Percentiles rank a stretch among this genome's conserved stretches.
These are phyloP conservation scores for Craniophora ligustri DNA, from an alignment of 2,888 invertebrate genomes.

Conservation along the genomic window DNA sequence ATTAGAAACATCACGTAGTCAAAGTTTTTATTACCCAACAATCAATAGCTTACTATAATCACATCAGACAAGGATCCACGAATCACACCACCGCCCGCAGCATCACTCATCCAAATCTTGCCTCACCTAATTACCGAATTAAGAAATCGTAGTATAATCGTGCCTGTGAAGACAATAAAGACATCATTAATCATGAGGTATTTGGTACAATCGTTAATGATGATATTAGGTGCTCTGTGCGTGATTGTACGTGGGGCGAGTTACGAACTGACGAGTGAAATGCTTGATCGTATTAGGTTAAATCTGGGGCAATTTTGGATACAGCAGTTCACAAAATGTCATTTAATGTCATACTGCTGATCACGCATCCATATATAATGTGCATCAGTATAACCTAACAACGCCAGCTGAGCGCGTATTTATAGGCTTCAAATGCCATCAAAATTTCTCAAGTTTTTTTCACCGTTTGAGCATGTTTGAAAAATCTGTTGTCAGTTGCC, in stretches of 20 bases:
- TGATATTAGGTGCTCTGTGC: constrained; percentile 82
- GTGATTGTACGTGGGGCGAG: constrained; percentile 56
- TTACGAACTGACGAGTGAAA: constrained; percentile 34
- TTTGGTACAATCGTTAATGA: constrained; percentile 83
- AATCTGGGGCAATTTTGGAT: too few relatives aligned
- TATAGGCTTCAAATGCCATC: too few relatives aligned
- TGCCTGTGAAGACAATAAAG: constrained; percentile 84
- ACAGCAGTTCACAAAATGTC: too few relatives aligned
- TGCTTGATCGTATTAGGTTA: not conserved
- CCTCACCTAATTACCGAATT: constrained; percentile 85
- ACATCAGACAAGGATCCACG: constrained; percentile 23
- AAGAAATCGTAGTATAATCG: constrained; percentile 82
- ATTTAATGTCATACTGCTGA: too few relatives aligned
- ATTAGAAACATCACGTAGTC: constrained; percentile 16
- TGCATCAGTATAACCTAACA: too few relatives aligned
- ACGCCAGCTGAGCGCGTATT: too few relatives aligned
- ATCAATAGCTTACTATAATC: constrained; percentile 14
- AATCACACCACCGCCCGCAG: constrained; percentile 47
- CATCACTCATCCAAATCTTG: constrained; percentile 66
- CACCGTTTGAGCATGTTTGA: too few relatives aligned
- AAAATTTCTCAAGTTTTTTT: too few relatives aligned
- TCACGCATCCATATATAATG: too few relatives aligned
- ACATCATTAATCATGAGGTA: constrained; percentile 85
- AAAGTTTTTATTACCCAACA: constrained; percentile 28
- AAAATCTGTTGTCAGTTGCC: too few relatives aligned